A percentile compares a stretch with the other conserved stretches of the same genome.
Evolutionary conservation across 2,888 invertebrate genomes (phyloP).

Genomic region (Aleiodes alternator): DNA sequence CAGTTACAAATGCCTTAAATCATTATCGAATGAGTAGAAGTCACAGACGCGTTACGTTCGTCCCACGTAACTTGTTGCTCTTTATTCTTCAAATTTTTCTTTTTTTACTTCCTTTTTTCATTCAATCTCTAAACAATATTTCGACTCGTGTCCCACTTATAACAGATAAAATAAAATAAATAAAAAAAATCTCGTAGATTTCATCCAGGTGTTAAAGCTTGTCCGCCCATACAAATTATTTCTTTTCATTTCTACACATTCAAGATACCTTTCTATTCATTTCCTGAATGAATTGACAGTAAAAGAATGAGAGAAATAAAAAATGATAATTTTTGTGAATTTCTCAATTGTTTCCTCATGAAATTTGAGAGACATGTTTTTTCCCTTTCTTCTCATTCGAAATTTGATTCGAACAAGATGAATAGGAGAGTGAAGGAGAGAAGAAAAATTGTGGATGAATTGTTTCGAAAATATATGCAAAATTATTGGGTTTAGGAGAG

Average conservation of each 20-base stretch:
- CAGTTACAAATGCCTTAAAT: constrained; percentile 1
- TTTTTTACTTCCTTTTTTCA: too few species aligned
- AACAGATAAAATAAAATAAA: constrained; percentile 5
- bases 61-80: constrained; percentile 19
- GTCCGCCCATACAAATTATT: constrained; percentile 26
- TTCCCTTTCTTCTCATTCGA: not conserved
- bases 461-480: too few species aligned
- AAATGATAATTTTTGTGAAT: too few species aligned
- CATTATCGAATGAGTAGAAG: constrained; percentile 19
- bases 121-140: constrained; percentile 23
- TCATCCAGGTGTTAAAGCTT: constrained; percentile 27
- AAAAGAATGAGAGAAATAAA: too few species aligned
- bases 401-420: too few species aligned
- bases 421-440: too few species aligned
- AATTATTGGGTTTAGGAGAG: too few species aligned
- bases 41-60: not conserved
- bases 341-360: too few species aligned
- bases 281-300: constrained; percentile 6
- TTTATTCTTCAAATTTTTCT: constrained; percentile 1
- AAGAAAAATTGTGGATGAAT: too few species aligned
- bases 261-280: constrained; percentile 27
- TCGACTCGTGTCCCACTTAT: constrained; percentile 32
- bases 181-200: not conserved
- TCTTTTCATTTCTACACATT: constrained; percentile 4
- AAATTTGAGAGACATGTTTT: too few species aligned